phyloP scores from a whole-genome alignment of 2,888 invertebrate genomes.

The Piscicola geometra region DNA sequence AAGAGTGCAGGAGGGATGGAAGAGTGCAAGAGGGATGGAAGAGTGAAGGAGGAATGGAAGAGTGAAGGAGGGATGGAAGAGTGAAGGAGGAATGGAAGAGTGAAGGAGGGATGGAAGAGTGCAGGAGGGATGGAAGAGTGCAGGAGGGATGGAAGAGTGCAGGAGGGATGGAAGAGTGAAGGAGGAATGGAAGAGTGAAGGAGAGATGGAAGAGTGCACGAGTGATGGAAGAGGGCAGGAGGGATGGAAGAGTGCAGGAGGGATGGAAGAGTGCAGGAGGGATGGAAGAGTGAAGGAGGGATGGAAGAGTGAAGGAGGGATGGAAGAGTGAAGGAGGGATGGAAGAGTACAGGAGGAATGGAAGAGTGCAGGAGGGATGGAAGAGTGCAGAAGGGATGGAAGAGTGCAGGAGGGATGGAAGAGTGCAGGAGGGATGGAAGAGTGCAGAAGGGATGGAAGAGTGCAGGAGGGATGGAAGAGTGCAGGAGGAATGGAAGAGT shows the following conservation, averaged over 20 bases:
- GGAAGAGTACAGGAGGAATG: no score
- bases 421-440: not conserved
- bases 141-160: no score
- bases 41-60: not conserved
- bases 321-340: no score
- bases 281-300: no score
- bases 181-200: conserved; percentile 15
- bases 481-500: not conserved
- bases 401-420: not conserved
- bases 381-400: not conserved
- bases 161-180: not conserved
- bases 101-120: no score
- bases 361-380: not conserved
- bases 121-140: no score
- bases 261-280: no score
- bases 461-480: not conserved
- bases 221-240: conserved; percentile 19
- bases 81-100: conserved; percentile 5
- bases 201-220: conserved; percentile 9
- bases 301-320: no score
- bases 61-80: not conserved
- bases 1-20: no score
- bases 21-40: no score
- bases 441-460: not conserved
- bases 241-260: no score